Percentiles rank a stretch among this genome's conserved stretches.
These are phyloP conservation scores for Esox masquinongy DNA, from an alignment of 2,797 vertebrate genomes.

Conservation along the genomic window DNA sequence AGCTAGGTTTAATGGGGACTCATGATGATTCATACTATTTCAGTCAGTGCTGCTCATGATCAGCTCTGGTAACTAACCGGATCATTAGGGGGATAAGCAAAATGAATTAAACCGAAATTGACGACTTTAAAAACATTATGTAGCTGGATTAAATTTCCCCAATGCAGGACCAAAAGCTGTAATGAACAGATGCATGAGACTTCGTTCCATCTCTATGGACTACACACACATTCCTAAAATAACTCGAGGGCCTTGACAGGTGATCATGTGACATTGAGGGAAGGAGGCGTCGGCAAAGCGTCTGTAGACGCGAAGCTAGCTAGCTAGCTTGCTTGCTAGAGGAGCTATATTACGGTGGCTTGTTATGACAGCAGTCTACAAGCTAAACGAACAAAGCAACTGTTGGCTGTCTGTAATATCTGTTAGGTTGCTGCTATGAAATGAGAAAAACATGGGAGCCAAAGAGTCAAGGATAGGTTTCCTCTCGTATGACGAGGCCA, in stretches of 20 bases:
- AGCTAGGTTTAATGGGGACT: too few relatives aligned
- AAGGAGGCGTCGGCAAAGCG: not conserved
- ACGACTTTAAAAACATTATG: too few relatives aligned
- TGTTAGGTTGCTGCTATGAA: constrained; percentile 50
- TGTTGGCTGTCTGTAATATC: not conserved
- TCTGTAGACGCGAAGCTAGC: not conserved
- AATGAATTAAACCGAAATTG: too few relatives aligned
- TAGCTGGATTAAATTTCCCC: not conserved
- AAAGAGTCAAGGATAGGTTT: constrained; percentile 85
- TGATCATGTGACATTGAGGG: not conserved
- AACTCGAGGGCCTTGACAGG: constrained; percentile 1
- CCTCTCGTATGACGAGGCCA: constrained; percentile 81
- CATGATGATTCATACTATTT: too few relatives aligned
- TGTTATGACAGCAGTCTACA: constrained; percentile 1
- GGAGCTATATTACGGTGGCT: not conserved
- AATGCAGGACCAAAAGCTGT: too few relatives aligned
- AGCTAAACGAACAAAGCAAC: constrained; percentile 3
- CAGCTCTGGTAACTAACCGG: too few relatives aligned
- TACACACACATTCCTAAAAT: too few relatives aligned
- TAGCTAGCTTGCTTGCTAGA: not conserved
- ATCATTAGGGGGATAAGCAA: too few relatives aligned
- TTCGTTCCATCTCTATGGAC: too few relatives aligned
- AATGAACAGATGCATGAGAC: too few relatives aligned
- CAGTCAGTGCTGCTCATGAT: too few relatives aligned
- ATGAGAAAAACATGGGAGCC: constrained; percentile 79